These are phyloP conservation scores for Falco rusticolus DNA, from an alignment of 2,797 vertebrate genomes.

Conservation along the genomic window DNA sequence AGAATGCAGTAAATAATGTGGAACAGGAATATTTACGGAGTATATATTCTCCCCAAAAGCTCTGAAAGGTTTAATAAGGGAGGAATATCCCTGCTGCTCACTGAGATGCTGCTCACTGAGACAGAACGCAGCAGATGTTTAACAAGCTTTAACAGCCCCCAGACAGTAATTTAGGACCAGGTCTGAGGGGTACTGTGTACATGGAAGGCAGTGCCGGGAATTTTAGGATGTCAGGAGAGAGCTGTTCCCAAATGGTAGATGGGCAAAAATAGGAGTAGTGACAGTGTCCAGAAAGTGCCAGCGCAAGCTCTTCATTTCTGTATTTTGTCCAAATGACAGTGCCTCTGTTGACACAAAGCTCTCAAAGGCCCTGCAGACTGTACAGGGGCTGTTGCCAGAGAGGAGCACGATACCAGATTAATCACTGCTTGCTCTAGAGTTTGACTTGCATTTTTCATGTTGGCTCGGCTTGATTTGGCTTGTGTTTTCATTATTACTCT, in stretches of 20 bases:
- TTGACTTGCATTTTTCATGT: neutral
- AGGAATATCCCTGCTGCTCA: neutral
- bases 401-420: neutral
- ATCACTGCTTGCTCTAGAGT: neutral
- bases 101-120: neutral
- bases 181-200: neutral
- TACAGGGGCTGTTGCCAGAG: neutral
- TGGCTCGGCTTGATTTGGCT: neutral
- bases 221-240: neutral
- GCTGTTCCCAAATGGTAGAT: neutral
- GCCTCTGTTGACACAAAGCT: neutral
- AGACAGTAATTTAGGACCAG: neutral
- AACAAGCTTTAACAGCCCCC: neutral
- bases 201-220: neutral
- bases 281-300: neutral
- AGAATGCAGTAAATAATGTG: neutral
- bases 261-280: neutral
- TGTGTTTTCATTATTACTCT: neutral
- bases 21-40: neutral
- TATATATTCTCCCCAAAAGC: neutral
- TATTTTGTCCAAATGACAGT: neutral
- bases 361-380: neutral
- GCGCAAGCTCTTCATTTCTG: neutral
- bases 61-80: neutral
- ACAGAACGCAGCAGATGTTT: neutral